Evolutionary conservation across 2,888 invertebrate species (phyloP).

Genomic region (Volucella inflata): DNA sequence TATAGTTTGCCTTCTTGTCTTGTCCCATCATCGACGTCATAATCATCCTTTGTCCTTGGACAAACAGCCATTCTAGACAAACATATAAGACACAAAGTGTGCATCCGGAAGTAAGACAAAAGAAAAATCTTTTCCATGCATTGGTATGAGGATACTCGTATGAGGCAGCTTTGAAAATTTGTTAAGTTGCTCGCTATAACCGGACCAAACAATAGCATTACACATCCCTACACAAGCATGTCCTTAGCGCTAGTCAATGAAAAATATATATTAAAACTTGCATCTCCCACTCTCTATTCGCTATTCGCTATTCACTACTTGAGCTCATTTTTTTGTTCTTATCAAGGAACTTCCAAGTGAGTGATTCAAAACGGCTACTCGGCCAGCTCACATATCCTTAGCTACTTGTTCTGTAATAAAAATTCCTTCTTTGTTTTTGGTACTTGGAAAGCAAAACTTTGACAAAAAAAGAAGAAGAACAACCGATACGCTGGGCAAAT

Average conservation of each 20-base stretch:
- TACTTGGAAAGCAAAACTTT: constrained; percentile 24
- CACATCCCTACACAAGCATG: constrained; percentile 41
- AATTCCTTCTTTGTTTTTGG: constrained; percentile 62
- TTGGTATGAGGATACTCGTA: constrained; percentile 20
- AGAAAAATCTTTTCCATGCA: constrained; percentile 31
- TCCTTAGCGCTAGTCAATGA: constrained; percentile 28
- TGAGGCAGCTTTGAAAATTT: constrained; percentile 10
- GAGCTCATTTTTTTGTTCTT: constrained; percentile 50
- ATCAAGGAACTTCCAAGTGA: constrained; percentile 73
- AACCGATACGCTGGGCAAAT: constrained; percentile 58
- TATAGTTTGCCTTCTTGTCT: constrained; percentile 34
- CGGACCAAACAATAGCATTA: constrained; percentile 59
- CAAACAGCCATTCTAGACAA: constrained; percentile 43
- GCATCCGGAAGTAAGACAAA: constrained; percentile 57
- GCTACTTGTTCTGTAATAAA: constrained; percentile 61
- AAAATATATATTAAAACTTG: constrained; percentile 22
- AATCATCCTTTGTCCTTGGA: constrained; percentile 69
- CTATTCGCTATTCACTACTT: too few species aligned
- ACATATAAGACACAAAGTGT: constrained; percentile 42
- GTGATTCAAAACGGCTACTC: constrained; percentile 66
- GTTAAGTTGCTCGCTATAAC: constrained; percentile 32
- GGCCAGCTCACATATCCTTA: constrained; percentile 46
- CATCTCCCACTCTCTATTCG: constrained; percentile 12
- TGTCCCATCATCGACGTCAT: constrained; percentile 47
- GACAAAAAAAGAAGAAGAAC: constrained; percentile 2